Percentiles rank a stretch among this genome's conserved stretches.
These are phyloP conservation scores for Calyptomena viridis DNA, from an alignment of 2,113 vertebrate species.

Conservation along the genomic window DNA sequence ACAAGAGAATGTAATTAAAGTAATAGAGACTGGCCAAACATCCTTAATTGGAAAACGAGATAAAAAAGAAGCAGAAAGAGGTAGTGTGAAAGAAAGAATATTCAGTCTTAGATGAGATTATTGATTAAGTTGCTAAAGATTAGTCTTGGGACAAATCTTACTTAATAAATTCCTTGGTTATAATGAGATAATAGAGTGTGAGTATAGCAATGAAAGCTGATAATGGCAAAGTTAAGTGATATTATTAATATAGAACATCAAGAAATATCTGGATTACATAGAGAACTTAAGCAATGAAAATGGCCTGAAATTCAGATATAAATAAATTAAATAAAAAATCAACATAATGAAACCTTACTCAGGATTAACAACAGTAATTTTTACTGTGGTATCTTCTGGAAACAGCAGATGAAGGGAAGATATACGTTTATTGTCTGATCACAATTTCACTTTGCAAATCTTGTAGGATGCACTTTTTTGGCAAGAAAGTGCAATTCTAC, in stretches of 20 bases:
- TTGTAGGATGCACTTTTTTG: not conserved
- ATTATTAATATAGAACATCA: not conserved
- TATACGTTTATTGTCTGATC: not conserved
- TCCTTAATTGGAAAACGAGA: not conserved
- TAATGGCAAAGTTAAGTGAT: not conserved
- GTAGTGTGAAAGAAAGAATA: not conserved
- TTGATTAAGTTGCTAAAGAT: not conserved
- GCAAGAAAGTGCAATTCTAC: not conserved
- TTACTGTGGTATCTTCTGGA: not conserved
- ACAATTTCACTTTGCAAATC: not conserved
- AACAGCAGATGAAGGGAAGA: not conserved
- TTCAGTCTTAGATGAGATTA: not conserved
- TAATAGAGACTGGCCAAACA: not conserved
- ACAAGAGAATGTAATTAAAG: not conserved
- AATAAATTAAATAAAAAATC: not conserved
- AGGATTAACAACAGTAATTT: not conserved
- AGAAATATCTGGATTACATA: not conserved
- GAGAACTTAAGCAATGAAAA: not conserved
- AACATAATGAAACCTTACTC: not conserved
- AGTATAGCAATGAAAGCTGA: not conserved
- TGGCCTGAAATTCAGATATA: not conserved
- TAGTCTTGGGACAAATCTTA: not conserved
- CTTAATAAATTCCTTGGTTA: not conserved
- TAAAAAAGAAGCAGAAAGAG: not conserved
- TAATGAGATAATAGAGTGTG: not conserved